Base-by-base conservation (phyloP, 92 coral and sea anemone genomes). In the Parazoanthus atlanticus region DNA sequence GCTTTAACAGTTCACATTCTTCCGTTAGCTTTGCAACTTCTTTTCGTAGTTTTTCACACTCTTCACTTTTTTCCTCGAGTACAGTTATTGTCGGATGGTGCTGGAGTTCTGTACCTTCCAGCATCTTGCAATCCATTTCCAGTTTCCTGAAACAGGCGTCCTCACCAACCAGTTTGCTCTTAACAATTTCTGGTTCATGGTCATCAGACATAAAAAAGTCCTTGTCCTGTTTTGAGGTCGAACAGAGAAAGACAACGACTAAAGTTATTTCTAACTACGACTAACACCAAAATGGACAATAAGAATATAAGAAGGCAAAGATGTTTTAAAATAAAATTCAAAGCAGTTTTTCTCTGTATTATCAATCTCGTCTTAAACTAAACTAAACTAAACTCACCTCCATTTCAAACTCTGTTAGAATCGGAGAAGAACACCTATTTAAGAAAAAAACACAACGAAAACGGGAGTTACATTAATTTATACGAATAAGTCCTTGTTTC, bases 1-100 rank as follows among this genome's bases (percentile, higher is more conserved):
- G 17, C 31, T 65, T 70, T 8, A 84, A 80, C 40, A 29, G 56
- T 30, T 86, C 70, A 26, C 76, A 38, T 80, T 86, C 81, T 26
- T 79, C 85, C 7, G 58, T 74, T 34, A 46, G n/a, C 72, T 69
- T 76, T 30, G 29, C 58, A 21, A 88, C 54, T n/a, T 88, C 17
- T 19, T 66, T 17, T 31, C 28, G 80, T 8, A 82, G 74, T 66
- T 49, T 69, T 64, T 82, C 94, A 56, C 64, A 77, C 80, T 91
- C 93, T n/a, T 79, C 19, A 86, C 89, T 66, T 75, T 61, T 16
- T 89, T 86, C 31, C 86, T 89, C n/a, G 85, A 80, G 32, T 86
- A 74, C 88, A 80, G 76, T 2, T 89, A 77, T 16, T 41, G 66
- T 25, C 8, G 69, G 10, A 8, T 61, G n/a, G 69, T 61, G 69